phyloP scores from a whole-genome alignment of 2,113 vertebrate genomes.

The Misgurnus anguillicaudatus region DNA sequence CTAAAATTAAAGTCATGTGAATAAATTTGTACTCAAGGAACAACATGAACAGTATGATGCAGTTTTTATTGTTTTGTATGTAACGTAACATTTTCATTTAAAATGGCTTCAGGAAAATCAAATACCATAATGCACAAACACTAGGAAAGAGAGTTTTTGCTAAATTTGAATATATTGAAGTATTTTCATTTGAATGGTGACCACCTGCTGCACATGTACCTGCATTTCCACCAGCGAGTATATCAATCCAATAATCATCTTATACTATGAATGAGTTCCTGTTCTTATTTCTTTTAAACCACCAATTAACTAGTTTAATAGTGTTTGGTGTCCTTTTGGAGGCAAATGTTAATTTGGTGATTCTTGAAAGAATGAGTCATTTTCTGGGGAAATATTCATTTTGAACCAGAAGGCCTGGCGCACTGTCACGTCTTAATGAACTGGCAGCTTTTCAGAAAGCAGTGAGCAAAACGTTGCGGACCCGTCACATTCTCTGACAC shows the following conservation, averaged over 20 bases:
- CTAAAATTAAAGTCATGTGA: too few species aligned
- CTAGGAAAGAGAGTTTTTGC: too few species aligned
- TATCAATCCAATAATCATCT: too few species aligned
- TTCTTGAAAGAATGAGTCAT: neutral
- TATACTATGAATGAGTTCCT: too few species aligned
- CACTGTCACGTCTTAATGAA: slow-evolving; percentile 12
- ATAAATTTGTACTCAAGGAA: too few species aligned
- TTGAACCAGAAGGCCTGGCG: neutral
- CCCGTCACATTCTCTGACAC: slow-evolving; percentile 32
- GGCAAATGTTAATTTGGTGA: neutral
- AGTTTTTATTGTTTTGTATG: too few species aligned
- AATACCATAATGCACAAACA: too few species aligned
- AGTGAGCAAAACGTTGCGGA: neutral
- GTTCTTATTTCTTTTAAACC: too few species aligned
- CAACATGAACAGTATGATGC: too few species aligned
- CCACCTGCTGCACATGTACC: neutral
- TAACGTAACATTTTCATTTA: too few species aligned
- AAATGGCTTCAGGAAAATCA: too few species aligned
- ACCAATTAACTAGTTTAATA: neutral
- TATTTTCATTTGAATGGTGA: neutral
- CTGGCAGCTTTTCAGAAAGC: slow-evolving; percentile 3
- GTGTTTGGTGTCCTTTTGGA: neutral
- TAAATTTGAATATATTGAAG: neutral
- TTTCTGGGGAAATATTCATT: neutral
- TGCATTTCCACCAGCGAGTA: neutral